phyloP scores from a whole-genome alignment of 2,113 vertebrate species.

The Tapirus terrestris region DNA sequence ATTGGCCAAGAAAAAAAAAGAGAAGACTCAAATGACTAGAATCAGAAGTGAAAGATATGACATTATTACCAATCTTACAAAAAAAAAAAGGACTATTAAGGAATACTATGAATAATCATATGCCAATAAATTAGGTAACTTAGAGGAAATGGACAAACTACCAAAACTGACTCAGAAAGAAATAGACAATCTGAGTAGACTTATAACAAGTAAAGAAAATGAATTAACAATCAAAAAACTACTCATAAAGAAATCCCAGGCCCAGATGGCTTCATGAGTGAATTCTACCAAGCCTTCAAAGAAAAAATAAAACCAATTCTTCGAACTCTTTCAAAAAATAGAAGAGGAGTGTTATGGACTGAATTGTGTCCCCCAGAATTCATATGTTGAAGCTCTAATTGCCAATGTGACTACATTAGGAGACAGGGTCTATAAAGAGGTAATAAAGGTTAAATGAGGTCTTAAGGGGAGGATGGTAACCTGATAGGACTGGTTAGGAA shows the following conservation, averaged over 20 bases:
- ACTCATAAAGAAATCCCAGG: background rate
- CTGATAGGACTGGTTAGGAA: background rate
- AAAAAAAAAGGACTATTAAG: background rate
- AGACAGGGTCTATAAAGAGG: background rate
- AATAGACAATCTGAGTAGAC: background rate
- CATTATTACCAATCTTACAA: background rate
- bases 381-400: background rate
- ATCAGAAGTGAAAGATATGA: background rate
- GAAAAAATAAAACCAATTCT: background rate
- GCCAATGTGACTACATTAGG: background rate
- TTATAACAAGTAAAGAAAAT: background rate
- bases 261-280: background rate
- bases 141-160: background rate
- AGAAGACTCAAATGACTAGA: background rate
- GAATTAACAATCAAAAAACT: background rate
- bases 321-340: background rate
- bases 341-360: background rate
- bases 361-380: background rate
- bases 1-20: background rate
- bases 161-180: background rate
- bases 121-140: background rate
- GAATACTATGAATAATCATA: background rate
- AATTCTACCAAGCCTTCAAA: background rate
- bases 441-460: background rate
- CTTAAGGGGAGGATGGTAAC: background rate